phyloP scores from a whole-genome alignment of 2,888 invertebrate species.

The Eupelmus urozonus region DNA sequence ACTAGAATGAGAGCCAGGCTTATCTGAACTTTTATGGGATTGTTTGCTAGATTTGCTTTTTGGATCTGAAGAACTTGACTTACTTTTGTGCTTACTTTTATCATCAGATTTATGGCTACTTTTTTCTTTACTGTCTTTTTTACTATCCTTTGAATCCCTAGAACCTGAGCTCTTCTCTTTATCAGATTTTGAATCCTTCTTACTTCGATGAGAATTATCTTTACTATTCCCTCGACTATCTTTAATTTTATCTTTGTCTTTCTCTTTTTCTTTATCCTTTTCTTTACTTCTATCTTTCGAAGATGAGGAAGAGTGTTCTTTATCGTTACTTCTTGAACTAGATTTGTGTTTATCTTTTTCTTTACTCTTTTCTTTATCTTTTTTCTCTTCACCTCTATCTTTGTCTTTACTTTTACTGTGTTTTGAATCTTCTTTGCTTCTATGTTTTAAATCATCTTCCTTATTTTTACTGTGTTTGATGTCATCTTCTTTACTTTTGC shows the following conservation, averaged over 20 bases:
- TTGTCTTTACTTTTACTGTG: slow-evolving; percentile 54
- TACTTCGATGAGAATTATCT: slow-evolving; percentile 60
- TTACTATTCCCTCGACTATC: slow-evolving; percentile 59
- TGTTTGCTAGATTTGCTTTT: slow-evolving; percentile 65
- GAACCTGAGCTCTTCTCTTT: slow-evolving; percentile 63
- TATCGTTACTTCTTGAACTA: slow-evolving; percentile 64
- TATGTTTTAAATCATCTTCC: slow-evolving; percentile 55
- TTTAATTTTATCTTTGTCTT: slow-evolving; percentile 53
- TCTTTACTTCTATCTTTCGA: slow-evolving; percentile 53
- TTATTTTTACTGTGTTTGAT: slow-evolving; percentile 53
- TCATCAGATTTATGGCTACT: slow-evolving; percentile 64
- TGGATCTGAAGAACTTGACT: slow-evolving; percentile 67
- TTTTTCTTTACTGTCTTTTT: slow-evolving; percentile 62
- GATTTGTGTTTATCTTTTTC: slow-evolving; percentile 64
- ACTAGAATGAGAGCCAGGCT: slow-evolving; percentile 65
- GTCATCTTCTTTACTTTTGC: slow-evolving; percentile 59
- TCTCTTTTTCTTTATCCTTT: slow-evolving; percentile 65
- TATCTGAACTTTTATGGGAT: slow-evolving; percentile 68
- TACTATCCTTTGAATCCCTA: slow-evolving; percentile 61
- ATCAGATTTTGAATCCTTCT: slow-evolving; percentile 60
- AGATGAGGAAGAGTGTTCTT: slow-evolving; percentile 66
- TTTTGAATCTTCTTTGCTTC: slow-evolving; percentile 53
- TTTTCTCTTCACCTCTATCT: slow-evolving; percentile 58
- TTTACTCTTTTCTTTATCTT: slow-evolving; percentile 56
- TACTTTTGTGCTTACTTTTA: slow-evolving; percentile 67